phyloP scores from a whole-genome alignment of 2,113 vertebrate species.

The Protobothrops mucrosquamatus region DNA sequence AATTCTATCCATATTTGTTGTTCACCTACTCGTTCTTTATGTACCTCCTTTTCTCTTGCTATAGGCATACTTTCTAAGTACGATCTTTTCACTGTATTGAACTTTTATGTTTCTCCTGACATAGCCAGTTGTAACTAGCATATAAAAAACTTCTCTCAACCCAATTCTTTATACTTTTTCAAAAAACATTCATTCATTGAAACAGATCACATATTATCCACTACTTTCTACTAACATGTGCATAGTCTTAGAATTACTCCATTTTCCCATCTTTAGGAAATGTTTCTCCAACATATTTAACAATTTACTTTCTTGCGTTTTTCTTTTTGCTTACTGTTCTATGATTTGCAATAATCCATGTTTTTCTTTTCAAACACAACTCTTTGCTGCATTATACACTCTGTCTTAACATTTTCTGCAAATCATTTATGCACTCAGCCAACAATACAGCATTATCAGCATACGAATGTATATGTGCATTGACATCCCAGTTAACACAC shows the following conservation, averaged over 20 bases:
- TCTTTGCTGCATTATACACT: not conserved
- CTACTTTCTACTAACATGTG: not conserved
- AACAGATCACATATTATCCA: not conserved
- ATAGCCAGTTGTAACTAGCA: not conserved
- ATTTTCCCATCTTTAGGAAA: not conserved
- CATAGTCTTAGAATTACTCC: not conserved
- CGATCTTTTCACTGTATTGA: not conserved
- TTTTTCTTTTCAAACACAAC: not conserved
- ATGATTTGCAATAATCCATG: not conserved
- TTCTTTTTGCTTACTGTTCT: not conserved
- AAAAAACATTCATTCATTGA: not conserved
- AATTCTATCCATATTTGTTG: not conserved
- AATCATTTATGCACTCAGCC: not conserved
- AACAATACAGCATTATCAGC: not conserved
- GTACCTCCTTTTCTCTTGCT: not conserved
- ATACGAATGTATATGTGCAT: not conserved
- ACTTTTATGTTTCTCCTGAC: not conserved
- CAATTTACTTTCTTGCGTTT: not conserved
- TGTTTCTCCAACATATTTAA: not conserved
- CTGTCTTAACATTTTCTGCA: not conserved
- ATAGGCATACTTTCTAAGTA: not conserved
- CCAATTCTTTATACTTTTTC: not conserved
- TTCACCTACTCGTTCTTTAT: not conserved
- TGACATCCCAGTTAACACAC: not conserved
- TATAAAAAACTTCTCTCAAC: not conserved